Conservation (phyloP, 2,888 invertebrate genomes). For the Nomada goodeniana region DNA sequence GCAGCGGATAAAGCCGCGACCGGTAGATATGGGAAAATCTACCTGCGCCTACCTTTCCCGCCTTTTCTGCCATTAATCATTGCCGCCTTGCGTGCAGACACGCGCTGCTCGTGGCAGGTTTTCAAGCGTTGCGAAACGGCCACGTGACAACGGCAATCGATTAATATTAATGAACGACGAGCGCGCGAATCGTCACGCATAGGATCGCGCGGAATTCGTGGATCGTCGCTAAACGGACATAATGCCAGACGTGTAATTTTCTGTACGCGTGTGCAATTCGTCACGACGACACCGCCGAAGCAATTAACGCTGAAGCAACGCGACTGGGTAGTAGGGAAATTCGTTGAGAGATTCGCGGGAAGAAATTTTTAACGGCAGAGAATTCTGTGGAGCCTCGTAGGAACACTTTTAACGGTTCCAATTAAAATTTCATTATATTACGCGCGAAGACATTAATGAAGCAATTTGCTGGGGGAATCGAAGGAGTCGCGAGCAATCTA, state of each 20-base stretch:
- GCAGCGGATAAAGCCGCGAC: constrained; percentile 14
- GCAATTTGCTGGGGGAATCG: too few species aligned
- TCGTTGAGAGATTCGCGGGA: background rate
- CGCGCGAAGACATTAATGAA: too few species aligned
- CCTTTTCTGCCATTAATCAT: constrained; percentile 70
- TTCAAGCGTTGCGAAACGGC: constrained; percentile 66
- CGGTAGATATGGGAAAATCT: constrained; percentile 63
- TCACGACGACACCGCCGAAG: background rate
- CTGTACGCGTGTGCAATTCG: background rate
- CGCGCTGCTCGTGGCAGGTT: constrained; percentile 54
- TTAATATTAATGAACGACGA: constrained; percentile 72
- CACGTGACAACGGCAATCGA: constrained; percentile 64
- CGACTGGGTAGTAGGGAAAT: background rate
- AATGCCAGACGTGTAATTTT: constrained; percentile 29
- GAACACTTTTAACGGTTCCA: too few species aligned
- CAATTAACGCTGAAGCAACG: background rate
- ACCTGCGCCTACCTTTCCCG: constrained; percentile 57
- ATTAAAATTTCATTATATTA: too few species aligned
- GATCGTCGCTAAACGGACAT: constrained; percentile 38
- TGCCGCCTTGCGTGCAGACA: constrained; percentile 52
- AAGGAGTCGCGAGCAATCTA: too few species aligned
- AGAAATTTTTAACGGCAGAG: too few species aligned
- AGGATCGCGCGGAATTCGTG: constrained; percentile 45
- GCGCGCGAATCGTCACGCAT: constrained; percentile 59
- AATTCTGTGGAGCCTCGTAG: too few species aligned